Percentiles rank a stretch among this genome's conserved stretches.
Evolutionary conservation across 2,888 invertebrate species (phyloP).

Genomic region (Apocheima hispidaria): DNA sequence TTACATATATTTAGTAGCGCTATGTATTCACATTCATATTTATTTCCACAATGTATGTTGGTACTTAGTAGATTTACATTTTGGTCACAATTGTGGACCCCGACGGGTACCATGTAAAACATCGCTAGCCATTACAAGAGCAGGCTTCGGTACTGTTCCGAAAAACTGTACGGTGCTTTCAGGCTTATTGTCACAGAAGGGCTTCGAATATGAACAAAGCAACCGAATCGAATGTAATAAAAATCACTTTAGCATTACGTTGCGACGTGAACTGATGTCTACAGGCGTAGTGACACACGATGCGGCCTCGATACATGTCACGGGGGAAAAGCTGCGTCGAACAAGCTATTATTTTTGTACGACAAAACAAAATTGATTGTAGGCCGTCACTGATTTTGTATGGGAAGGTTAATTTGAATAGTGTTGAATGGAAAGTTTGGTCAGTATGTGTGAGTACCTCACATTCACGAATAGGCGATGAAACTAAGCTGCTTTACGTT

Average conservation of each 20-base stretch:
- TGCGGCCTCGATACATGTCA: conserved; percentile 79
- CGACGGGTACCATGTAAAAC: too few species aligned
- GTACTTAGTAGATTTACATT: too few species aligned
- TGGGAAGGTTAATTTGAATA: conserved; percentile 32
- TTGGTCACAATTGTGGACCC: too few species aligned
- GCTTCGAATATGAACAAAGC: conserved; percentile 79
- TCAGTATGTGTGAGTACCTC: conserved; percentile 2
- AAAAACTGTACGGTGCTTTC: conserved; percentile 28
- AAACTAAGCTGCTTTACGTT: not conserved
- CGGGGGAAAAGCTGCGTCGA: conserved; percentile 74
- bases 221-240: conserved; percentile 84
- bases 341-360: conserved; percentile 80
- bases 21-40: too few species aligned
- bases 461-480: conserved; percentile 9
- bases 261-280: conserved; percentile 82
- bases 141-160: conserved; percentile 24
- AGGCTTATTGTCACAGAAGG: conserved; percentile 64
- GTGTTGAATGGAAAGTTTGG: conserved; percentile 13
- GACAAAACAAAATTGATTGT: conserved; percentile 80
- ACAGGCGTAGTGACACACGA: conserved; percentile 81
- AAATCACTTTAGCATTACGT: conserved; percentile 83
- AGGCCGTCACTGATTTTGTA: conserved; percentile 49
- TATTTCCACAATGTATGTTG: too few species aligned
- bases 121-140: not conserved
- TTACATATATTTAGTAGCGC: too few species aligned